Conservation (phyloP, 2,888 invertebrate genomes). For the Cephus spinipes region DNA sequence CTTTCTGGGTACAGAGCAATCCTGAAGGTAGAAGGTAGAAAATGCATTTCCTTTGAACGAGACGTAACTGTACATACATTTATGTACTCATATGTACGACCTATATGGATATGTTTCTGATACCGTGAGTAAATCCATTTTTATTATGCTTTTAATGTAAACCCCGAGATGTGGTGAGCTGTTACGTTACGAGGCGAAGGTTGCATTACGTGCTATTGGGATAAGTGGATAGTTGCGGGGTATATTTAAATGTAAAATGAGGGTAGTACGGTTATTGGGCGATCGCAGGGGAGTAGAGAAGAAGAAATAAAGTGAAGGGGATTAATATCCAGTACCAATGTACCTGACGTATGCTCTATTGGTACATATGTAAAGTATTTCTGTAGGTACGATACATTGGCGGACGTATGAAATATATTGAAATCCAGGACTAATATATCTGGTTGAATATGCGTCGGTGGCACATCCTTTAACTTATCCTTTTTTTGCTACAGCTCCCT, state of each 20-base stretch:
- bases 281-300: background rate
- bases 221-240: background rate
- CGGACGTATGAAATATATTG: background rate
- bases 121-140: background rate
- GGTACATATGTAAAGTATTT: background rate
- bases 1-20: background rate
- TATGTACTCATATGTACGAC: background rate
- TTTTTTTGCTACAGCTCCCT: background rate
- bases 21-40: background rate
- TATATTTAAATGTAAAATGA: background rate
- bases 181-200: background rate
- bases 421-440: background rate
- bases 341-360: background rate
- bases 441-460: background rate
- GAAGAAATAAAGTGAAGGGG: background rate
- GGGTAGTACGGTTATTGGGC: background rate
- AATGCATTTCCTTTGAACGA: background rate
- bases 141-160: background rate
- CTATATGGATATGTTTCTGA: background rate
- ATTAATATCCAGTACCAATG: too few relatives aligned
- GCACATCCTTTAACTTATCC: background rate
- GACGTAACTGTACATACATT: background rate
- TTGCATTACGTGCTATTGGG: background rate
- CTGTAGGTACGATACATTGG: background rate
- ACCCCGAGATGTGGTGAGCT: background rate